Evolutionary conservation across 2,797 vertebrate genomes (phyloP), one percentile per base, ranked within the genome.

Genomic region (Novumbra hubbsi): DNA sequence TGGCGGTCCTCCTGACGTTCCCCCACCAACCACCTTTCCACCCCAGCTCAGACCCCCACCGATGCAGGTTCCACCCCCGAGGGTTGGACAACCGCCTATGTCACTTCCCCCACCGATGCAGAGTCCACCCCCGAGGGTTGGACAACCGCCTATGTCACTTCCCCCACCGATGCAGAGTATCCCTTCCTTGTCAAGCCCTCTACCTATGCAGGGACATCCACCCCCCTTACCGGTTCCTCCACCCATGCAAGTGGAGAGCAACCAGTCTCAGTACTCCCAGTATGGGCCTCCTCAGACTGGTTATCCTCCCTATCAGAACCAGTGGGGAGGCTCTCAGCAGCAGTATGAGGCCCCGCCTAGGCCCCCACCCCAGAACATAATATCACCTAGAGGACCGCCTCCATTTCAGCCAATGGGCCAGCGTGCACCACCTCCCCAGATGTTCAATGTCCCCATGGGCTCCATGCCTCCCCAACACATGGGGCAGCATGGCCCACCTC

Each of bases 361-460:
- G 71, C 90, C 84, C 1, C 86, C 80, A 1, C 87, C 85, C 0
- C 93, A 94, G 81, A 89, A 71, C 45, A 88, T 90, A 55, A 92
- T 85, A 91, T 89, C 78, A 78, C 94, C 88, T 30, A 90, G 93
- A 80, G 95, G 90, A 34, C 91, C 85, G 15, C 91, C 80, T 45
- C 87, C 89, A 4, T 93, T 93, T 76, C 89, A 79, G 55, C 89
- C 85, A 77, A 88, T 85, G 85, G 84, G 76, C 75, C 91, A 94
- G 55, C 91, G 93, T 80, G 94, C 90, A n/a, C 95, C 92, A 63
- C 94, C 89, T 45, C 94, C 94, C 81, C 94, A 96, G 83, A 92
- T 91, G 72, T 97, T 96, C 86, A 90, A 93, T 66, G 92, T 89
- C 34, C 89, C 92, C 0, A 88, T 93, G 73, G 91, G 88, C 8